Percentiles rank a stretch among this genome's conserved stretches.
Conservation (phyloP, 1,140 invertebrate genomes). For the Acyrthosiphon pisum region DNA sequence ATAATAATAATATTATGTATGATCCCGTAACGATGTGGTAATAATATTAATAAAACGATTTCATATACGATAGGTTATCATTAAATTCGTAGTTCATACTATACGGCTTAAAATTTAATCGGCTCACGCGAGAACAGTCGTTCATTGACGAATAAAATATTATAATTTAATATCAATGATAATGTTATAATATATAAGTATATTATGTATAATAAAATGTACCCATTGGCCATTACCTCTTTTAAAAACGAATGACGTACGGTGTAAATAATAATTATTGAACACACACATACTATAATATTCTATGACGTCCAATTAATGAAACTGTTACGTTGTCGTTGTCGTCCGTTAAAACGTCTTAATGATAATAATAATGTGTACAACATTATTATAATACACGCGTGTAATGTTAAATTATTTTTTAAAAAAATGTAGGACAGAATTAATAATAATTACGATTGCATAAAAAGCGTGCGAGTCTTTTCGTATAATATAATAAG, state of each 20-base stretch:
- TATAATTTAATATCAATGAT: background rate
- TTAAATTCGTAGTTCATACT: background rate
- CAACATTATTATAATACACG: background rate
- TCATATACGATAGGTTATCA: background rate
- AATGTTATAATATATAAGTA: no score
- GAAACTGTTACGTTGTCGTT: background rate
- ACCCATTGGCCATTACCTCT: background rate
- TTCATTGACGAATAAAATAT: background rate
- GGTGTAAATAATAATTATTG: background rate
- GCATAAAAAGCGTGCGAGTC: background rate
- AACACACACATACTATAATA: background rate
- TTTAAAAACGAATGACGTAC: background rate
- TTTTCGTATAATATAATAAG: background rate
- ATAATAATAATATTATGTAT: background rate
- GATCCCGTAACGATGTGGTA: background rate
- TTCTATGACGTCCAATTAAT: background rate
- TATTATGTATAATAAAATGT: background rate
- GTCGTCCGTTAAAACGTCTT: background rate
- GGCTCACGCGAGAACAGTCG: background rate
- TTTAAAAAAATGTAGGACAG: background rate
- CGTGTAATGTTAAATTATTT: background rate
- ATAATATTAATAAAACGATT: background rate
- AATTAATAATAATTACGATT: background rate
- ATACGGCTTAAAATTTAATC: background rate
- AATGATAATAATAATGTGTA: background rate